These are phyloP conservation scores for Acridotheres tristis DNA, from an alignment of 2,797 vertebrate genomes.

Conservation along the genomic window DNA sequence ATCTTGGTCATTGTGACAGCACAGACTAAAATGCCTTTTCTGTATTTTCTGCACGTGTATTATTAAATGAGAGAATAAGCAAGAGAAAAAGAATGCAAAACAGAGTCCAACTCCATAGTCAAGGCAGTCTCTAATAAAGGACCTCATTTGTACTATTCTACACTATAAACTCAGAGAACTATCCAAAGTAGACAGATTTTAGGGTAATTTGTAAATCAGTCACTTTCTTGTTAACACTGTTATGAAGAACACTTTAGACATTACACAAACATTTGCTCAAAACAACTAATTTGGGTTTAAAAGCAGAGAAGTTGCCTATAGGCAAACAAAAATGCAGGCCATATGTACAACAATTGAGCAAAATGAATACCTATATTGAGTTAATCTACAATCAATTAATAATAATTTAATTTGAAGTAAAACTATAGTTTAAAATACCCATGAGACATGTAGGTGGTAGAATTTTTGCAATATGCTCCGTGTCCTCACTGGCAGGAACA, in stretches of 20 bases:
- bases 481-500: not conserved
- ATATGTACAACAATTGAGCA: not conserved
- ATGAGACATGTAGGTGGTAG: not conserved
- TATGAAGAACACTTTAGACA: not conserved
- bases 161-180: not conserved
- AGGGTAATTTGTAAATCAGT: conserved; percentile 17
- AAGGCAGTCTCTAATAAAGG: not conserved
- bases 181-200: conserved; percentile 19
- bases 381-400: not conserved
- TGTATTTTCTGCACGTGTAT: not conserved
- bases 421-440: not conserved
- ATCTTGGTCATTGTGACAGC: not conserved
- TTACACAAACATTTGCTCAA: not conserved
- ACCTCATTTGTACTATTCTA: not conserved
- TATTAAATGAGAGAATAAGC: not conserved
- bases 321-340: not conserved
- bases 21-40: not conserved
- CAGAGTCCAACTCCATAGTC: not conserved
- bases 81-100: not conserved
- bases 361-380: not conserved
- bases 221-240: not conserved
- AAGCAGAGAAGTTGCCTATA: not conserved
- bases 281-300: conserved; percentile 2
- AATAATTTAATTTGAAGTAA: not conserved
- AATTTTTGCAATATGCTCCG: not conserved